Evolutionary conservation across 1,140 invertebrate species (phyloP).

Genomic region (Papilio machaon): DNA sequence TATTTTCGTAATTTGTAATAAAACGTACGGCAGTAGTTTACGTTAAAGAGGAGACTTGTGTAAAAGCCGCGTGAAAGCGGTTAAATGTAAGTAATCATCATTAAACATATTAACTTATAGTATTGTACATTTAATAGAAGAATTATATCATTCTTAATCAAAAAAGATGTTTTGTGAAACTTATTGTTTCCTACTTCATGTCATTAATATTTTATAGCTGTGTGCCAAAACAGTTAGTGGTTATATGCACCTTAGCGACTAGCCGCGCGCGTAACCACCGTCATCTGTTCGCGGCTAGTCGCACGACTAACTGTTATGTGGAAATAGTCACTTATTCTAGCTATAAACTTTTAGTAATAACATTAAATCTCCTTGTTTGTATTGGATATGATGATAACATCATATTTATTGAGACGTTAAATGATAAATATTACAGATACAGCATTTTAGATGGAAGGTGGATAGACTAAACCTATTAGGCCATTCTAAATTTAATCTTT

Average conservation of each 20-base stretch:
- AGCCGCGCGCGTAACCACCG: background rate
- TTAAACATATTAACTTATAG: background rate
- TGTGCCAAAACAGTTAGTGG: background rate
- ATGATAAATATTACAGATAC: background rate
- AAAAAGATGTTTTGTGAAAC: background rate
- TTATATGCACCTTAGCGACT: background rate
- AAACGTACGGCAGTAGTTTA: background rate
- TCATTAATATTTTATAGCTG: conserved; percentile 15
- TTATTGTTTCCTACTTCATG: background rate
- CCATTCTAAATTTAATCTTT: too few relatives aligned
- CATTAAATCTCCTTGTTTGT: conserved; percentile 1
- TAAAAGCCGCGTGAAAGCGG: background rate
- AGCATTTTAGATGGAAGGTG: background rate
- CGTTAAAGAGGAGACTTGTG: background rate
- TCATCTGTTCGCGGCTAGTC: background rate
- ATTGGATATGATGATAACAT: background rate
- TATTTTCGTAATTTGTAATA: too few relatives aligned
- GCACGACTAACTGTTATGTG: background rate
- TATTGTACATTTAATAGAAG: background rate
- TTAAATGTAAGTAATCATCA: background rate
- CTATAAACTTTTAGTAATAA: conserved; percentile 4
- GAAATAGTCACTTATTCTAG: background rate
- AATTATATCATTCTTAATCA: conserved; percentile 8
- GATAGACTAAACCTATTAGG: too few relatives aligned
- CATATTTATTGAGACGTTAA: background rate